A percentile compares a stretch with the other conserved stretches of the same genome.
Conservation (phyloP, 2,888 invertebrate genomes). For the Smittia sp. region DNA sequence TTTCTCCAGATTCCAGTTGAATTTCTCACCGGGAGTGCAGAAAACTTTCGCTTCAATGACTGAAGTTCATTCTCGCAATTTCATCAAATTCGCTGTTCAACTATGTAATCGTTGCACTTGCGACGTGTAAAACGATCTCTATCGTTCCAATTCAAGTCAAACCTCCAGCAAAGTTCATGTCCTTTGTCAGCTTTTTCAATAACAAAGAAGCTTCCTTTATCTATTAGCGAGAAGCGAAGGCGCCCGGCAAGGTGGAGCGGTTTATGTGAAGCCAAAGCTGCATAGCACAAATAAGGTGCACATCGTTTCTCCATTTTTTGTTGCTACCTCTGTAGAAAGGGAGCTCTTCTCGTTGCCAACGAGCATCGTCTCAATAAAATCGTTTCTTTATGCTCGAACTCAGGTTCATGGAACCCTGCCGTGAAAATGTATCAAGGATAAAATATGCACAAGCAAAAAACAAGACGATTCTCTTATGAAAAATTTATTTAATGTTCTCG, state of each 20-base stretch:
- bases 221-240: neutral
- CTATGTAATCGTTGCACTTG: too few species aligned
- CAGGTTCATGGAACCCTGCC: neutral
- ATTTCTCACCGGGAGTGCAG: too few species aligned
- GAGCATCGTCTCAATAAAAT: neutral
- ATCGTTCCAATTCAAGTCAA: neutral
- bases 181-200: neutral
- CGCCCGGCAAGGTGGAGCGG: neutral
- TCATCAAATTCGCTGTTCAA: too few species aligned
- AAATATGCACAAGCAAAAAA: neutral
- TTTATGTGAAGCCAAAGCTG: neutral
- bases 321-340: too few species aligned
- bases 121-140: too few species aligned
- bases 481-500: neutral
- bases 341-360: neutral
- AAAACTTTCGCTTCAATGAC: too few species aligned
- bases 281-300: neutral
- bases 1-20: too few species aligned
- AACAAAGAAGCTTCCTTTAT: conserved; percentile 1
- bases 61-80: too few species aligned
- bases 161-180: neutral
- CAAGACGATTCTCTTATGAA: neutral
- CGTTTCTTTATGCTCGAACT: neutral
- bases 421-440: neutral
- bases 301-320: neutral